Conservation (phyloP, 2,888 invertebrate species). For the Metacarcinus magister region DNA sequence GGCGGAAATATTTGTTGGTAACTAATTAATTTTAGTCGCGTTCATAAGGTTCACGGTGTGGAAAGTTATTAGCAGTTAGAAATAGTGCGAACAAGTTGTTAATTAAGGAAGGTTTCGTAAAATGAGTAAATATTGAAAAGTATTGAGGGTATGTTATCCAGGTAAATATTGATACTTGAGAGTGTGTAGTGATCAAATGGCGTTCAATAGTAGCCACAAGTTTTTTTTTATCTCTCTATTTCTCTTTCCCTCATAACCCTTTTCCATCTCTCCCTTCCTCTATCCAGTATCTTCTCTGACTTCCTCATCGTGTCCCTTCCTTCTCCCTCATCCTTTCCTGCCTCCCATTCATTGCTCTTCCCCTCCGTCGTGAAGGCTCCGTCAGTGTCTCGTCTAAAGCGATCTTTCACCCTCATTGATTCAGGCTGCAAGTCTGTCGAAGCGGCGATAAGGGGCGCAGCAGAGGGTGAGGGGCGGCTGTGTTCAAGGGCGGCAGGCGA, state of each 20-base stretch:
- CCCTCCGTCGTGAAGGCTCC: background rate
- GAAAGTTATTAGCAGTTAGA: background rate
- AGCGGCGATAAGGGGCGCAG: background rate
- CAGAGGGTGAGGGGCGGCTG: background rate
- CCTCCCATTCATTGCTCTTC: background rate
- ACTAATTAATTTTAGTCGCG: background rate
- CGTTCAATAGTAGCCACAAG: no score
- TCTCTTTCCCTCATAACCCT: no score
- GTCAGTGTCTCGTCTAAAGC: background rate
- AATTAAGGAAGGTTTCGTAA: background rate
- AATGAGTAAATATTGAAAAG: background rate
- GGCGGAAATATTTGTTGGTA: background rate
- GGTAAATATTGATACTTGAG: no score
- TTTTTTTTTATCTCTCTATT: no score
- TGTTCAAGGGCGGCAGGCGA: background rate
- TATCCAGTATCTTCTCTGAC: background rate
- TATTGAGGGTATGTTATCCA: background rate
- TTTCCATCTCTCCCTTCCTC: background rate
- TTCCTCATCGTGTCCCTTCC: background rate
- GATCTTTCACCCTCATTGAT: constrained; percentile 26
- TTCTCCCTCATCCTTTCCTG: background rate
- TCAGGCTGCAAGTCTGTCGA: constrained; percentile 12
- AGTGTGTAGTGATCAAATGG: no score
- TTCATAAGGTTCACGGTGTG: background rate
- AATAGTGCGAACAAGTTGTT: background rate